phyloP scores from a whole-genome alignment of 2,797 vertebrate genomes.

The Gymnothorax javanicus region DNA sequence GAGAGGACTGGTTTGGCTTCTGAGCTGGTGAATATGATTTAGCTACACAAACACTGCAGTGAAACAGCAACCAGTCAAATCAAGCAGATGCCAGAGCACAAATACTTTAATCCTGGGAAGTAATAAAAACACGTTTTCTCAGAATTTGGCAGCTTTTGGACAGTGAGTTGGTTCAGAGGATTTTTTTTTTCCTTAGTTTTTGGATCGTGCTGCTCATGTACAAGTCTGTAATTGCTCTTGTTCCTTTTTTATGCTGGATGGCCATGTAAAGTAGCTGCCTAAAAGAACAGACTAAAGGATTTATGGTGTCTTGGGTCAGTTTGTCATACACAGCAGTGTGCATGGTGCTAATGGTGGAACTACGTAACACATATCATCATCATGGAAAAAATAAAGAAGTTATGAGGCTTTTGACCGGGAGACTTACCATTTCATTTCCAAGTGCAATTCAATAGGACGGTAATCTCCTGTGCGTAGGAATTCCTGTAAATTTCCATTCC shows the following conservation, averaged over 20 bases:
- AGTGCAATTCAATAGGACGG: background rate
- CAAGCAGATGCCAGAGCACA: background rate
- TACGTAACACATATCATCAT: background rate
- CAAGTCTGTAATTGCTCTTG: conserved; percentile 50
- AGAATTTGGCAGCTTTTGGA: conserved; percentile 24
- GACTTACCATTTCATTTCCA: background rate
- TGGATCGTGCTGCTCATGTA: conserved; percentile 66
- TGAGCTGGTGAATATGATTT: background rate
- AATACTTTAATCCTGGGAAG: conserved; percentile 5
- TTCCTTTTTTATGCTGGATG: conserved; percentile 33
- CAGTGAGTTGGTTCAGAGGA: conserved; percentile 24
- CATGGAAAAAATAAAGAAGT: background rate
- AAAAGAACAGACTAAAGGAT: conserved; percentile 13
- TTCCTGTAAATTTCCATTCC: background rate
- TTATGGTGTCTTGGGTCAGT: conserved; percentile 7
- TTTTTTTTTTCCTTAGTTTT: conserved; percentile 32
- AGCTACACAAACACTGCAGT: background rate
- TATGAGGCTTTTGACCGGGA: background rate
- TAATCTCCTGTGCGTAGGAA: background rate
- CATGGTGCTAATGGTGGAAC: background rate
- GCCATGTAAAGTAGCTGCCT: conserved; percentile 19
- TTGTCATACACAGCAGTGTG: conserved; percentile 5
- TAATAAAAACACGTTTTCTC: conserved; percentile 28
- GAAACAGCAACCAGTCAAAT: background rate
- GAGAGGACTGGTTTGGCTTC: conserved; percentile 44